Percentiles rank a stretch among this genome's conserved stretches.
These are phyloP conservation scores for Rhinogobio ventralis DNA, from an alignment of 2,797 vertebrate genomes.

Conservation along the genomic window DNA sequence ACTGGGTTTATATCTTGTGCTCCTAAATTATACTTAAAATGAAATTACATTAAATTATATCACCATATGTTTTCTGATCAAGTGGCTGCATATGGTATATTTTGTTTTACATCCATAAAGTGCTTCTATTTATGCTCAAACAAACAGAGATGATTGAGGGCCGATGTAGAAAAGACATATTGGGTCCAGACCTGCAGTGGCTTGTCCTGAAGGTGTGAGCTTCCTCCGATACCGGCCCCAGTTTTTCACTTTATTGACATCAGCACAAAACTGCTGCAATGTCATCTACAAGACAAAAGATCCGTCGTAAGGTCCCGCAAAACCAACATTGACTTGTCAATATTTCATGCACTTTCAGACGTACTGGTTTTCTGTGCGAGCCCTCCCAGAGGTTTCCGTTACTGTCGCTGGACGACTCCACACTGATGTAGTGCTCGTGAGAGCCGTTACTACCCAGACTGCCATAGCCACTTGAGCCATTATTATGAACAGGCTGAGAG, in stretches of 20 bases:
- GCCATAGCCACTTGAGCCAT: slow-evolving; percentile 87
- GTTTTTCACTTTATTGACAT: slow-evolving; percentile 78
- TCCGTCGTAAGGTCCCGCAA: neutral
- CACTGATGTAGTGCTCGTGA: slow-evolving; percentile 85
- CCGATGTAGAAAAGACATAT: neutral
- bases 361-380: slow-evolving; percentile 79
- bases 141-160: neutral
- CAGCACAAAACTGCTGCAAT: slow-evolving; percentile 83
- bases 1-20: neutral
- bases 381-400: slow-evolving; percentile 86
- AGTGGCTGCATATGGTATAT: neutral
- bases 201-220: slow-evolving; percentile 63
- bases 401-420: slow-evolving; percentile 88
- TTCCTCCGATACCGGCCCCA: slow-evolving; percentile 80
- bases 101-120: neutral
- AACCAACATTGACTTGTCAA: neutral
- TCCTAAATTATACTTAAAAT: too few relatives aligned
- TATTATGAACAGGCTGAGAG: slow-evolving; percentile 84
- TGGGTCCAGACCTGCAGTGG: slow-evolving; percentile 64
- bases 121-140: neutral
- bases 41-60: too few relatives aligned
- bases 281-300: slow-evolving; percentile 69
- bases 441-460: slow-evolving; percentile 90
- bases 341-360: slow-evolving; percentile 38
- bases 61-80: neutral